Percentiles rank a stretch among this genome's conserved stretches.
Conservation (phyloP, 2,113 vertebrate species). For the Raja brachyura region DNA sequence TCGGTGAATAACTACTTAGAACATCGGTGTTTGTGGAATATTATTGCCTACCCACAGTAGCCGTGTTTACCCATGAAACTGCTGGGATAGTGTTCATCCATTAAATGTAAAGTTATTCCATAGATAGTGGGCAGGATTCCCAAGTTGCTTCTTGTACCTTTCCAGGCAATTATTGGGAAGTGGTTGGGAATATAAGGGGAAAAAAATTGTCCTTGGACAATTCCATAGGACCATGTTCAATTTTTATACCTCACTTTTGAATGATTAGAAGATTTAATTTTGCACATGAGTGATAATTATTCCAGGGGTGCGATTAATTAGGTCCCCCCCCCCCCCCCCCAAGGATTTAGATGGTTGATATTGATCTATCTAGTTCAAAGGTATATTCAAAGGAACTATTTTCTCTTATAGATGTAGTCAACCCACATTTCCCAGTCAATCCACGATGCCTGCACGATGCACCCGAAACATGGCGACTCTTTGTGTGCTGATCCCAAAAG, state of each 20-base stretch:
- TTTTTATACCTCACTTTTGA: background rate
- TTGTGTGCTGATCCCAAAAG: too few relatives aligned
- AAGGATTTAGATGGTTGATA: background rate
- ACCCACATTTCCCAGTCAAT: too few relatives aligned
- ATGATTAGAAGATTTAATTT: background rate
- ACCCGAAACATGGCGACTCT: too few relatives aligned
- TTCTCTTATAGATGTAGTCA: background rate
- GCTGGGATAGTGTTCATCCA: background rate
- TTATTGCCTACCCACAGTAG: background rate
- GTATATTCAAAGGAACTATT: background rate
- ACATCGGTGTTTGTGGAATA: background rate
- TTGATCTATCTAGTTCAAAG: background rate
- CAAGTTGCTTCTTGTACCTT: background rate
- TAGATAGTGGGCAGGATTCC: background rate
- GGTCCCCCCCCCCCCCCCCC: too few relatives aligned
- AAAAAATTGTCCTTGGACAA: background rate
- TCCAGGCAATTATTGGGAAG: background rate
- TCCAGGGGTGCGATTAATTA: background rate
- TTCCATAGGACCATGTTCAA: background rate
- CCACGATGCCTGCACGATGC: too few relatives aligned
- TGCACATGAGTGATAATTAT: background rate
- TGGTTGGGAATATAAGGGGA: background rate
- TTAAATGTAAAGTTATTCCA: background rate
- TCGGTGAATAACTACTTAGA: background rate
- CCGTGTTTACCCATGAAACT: background rate